Conservation (phyloP, 2,797 vertebrate species). For the Arnoldichthys spilopterus region DNA sequence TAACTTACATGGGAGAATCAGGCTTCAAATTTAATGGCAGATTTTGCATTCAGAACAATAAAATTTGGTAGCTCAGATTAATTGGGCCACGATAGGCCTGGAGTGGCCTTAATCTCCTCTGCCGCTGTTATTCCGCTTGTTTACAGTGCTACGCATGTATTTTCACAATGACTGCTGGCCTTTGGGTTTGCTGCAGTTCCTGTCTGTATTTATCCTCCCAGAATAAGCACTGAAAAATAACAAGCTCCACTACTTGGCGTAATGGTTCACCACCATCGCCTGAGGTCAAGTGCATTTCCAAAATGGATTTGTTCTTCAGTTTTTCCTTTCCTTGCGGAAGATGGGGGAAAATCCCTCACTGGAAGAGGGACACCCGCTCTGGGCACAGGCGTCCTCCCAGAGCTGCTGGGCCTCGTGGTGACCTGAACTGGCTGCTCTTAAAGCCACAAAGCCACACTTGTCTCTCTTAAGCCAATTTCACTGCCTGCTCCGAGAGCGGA, state of each 20-base stretch:
- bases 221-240: slow-evolving; percentile 55
- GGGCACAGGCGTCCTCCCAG: slow-evolving; percentile 29
- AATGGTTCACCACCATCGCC: slow-evolving; percentile 39
- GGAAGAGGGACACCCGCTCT: slow-evolving; percentile 41
- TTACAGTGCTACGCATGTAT: slow-evolving; percentile 26
- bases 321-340: slow-evolving; percentile 48
- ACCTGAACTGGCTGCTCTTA: slow-evolving; percentile 42
- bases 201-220: slow-evolving; percentile 27
- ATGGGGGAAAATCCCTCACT: slow-evolving; percentile 46
- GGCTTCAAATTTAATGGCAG: not conserved
- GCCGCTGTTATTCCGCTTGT: slow-evolving; percentile 22
- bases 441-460: slow-evolving; percentile 58
- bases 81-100: not conserved
- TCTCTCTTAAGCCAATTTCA: slow-evolving; percentile 45
- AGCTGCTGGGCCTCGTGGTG: slow-evolving; percentile 37
- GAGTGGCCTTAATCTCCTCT: slow-evolving; percentile 19
- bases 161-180: slow-evolving; percentile 27
- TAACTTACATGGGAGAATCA: not conserved
- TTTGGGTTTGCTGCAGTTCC: slow-evolving; percentile 28
- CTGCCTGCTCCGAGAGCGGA: slow-evolving; percentile 32
- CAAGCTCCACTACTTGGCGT: slow-evolving; percentile 36
- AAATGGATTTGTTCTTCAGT: slow-evolving; percentile 48
- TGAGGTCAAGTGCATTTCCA: slow-evolving; percentile 54
- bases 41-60: not conserved
- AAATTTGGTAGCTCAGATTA: slow-evolving; percentile 8